A percentile compares a stretch with the other conserved stretches of the same genome.
Conservation (phyloP, 2,113 vertebrate species). For the Delphinapterus leucas region DNA sequence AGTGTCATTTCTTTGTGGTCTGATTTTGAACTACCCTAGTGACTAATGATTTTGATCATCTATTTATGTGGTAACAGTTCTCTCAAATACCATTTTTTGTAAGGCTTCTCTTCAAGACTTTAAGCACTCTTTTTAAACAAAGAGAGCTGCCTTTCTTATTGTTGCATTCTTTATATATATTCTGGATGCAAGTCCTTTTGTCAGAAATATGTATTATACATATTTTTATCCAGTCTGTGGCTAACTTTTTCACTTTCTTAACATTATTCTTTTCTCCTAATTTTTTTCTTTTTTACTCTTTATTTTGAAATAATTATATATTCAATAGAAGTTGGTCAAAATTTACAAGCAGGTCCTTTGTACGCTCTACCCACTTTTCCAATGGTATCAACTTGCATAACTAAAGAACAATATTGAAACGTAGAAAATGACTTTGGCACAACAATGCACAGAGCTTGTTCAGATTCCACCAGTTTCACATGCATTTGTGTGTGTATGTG, state of each 20-base stretch:
- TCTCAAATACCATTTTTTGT: neutral
- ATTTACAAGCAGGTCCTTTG: neutral
- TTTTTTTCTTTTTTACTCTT: neutral
- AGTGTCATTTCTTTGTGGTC: neutral
- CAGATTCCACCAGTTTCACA: neutral
- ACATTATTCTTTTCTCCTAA: neutral
- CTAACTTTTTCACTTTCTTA: neutral
- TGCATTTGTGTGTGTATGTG: neutral
- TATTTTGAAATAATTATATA: neutral
- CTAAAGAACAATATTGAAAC: neutral
- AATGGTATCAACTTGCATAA: neutral
- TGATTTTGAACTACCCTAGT: neutral
- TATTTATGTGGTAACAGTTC: neutral
- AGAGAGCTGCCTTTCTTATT: neutral
- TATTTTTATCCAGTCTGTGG: neutral
- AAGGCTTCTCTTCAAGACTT: neutral
- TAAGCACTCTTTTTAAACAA: neutral
- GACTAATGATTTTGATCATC: neutral
- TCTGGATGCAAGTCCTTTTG: neutral
- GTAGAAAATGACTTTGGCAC: neutral
- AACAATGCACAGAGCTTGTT: neutral
- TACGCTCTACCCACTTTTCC: neutral
- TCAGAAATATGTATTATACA: neutral
- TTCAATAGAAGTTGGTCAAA: neutral
- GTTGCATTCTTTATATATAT: neutral